These are phyloP conservation scores for Epizoanthus ramosus DNA, from an alignment of 92 coral and sea anemone species.

Conservation along the genomic window DNA sequence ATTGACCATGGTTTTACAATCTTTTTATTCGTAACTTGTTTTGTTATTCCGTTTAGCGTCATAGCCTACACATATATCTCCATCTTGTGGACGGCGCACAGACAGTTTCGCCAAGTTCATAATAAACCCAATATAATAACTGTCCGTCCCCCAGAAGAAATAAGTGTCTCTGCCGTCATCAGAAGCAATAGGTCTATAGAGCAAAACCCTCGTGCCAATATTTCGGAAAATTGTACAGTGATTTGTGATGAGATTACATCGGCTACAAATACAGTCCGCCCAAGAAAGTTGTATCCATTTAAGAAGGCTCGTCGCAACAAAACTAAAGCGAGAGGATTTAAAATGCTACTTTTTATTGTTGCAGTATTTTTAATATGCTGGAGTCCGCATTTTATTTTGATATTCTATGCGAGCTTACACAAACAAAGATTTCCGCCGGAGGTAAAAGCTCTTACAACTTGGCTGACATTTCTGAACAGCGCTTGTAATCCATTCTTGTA, in stretches of 20 bases:
- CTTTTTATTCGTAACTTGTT: conserved; percentile 73
- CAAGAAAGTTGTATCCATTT: conserved; percentile 3
- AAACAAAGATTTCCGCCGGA: conserved; percentile 54
- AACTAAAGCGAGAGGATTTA: conserved; percentile 78
- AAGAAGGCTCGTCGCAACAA: conserved; percentile 38
- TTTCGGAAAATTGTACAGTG: conserved; percentile 50
- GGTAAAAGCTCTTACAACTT: conserved; percentile 65
- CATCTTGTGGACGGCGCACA: conserved; percentile 79
- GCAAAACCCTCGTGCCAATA: conserved; percentile 15
- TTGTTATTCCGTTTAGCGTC: conserved; percentile 69
- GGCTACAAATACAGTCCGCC: conserved; percentile 67
- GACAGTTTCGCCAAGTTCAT: conserved; percentile 83
- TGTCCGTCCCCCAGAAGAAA: conserved; percentile 36
- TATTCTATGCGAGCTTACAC: conserved; percentile 72
- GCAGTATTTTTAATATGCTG: conserved; percentile 80
- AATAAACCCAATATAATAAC: conserved; percentile 38
- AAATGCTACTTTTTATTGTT: conserved; percentile 76
- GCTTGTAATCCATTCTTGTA: conserved; percentile 81
- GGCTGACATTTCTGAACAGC: conserved; percentile 80
- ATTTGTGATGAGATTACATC: conserved; percentile 76
- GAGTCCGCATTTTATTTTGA: conserved; percentile 82
- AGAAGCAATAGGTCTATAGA: conserved; percentile 17
- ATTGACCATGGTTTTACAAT: conserved; percentile 82
- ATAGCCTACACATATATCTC: conserved; percentile 75
- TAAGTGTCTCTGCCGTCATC: neutral